A percentile compares a stretch with the other conserved stretches of the same genome.
phyloP scores from a whole-genome alignment of 2,888 invertebrate species.

The Chymomyza fuscimana region DNA sequence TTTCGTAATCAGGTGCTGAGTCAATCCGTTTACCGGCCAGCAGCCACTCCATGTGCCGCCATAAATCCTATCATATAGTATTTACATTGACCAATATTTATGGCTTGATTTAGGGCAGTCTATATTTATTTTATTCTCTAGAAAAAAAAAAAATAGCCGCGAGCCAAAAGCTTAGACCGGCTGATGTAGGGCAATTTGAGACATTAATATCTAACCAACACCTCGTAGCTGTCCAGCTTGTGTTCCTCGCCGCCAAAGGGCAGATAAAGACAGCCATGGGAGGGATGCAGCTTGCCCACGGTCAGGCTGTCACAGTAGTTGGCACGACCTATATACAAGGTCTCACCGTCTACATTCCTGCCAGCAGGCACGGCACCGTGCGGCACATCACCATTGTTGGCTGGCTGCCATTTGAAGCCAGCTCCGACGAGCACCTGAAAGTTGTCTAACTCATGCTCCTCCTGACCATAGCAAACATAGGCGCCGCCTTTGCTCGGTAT shows the following conservation, averaged over 20 bases:
- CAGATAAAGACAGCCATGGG: conserved; percentile 83
- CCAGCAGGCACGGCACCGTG: conserved; percentile 67
- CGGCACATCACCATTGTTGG: conserved; percentile 47
- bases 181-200: neutral
- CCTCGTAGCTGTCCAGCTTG: conserved; percentile 84
- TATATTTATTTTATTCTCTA: neutral
- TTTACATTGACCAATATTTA: neutral
- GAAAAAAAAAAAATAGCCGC: neutral
- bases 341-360: conserved; percentile 80
- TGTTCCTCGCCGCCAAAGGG: conserved; percentile 85
- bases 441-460: conserved; percentile 80
- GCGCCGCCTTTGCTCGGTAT: conserved; percentile 81
- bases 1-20: neutral
- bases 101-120: neutral
- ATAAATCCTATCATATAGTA: neutral
- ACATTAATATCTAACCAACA: conserved; percentile 80
- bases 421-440: conserved; percentile 78
- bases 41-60: neutral
- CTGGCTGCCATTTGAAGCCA: conserved; percentile 63
- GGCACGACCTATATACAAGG: conserved; percentile 81
- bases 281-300: conserved; percentile 82
- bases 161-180: no score
- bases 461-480: conserved; percentile 81
- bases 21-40: no score
- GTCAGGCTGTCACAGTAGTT: conserved; percentile 78